Conservation (phyloP, 2,888 invertebrate genomes). For the Phorcus lineatus region DNA sequence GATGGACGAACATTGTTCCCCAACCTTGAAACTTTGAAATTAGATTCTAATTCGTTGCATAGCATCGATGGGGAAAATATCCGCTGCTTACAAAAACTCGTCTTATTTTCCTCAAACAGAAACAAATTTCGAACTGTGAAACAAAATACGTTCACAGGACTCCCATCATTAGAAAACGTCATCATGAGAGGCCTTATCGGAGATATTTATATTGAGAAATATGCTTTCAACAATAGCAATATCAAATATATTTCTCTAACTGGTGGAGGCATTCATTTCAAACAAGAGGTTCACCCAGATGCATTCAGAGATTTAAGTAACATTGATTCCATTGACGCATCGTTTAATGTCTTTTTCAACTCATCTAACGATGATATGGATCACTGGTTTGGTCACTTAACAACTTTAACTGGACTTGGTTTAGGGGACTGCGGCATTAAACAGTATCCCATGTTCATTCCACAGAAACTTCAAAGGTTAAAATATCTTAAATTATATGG, state of each 20-base stretch:
- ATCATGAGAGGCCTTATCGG: not conserved
- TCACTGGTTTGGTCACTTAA: not conserved
- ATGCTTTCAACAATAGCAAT: not conserved
- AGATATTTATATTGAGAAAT: not conserved
- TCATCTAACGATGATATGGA: not conserved
- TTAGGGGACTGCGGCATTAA: not conserved
- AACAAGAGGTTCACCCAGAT: not conserved
- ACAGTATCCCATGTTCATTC: not conserved
- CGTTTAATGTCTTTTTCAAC: not conserved
- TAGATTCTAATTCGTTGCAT: not conserved
- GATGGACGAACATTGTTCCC: not conserved
- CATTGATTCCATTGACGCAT: not conserved
- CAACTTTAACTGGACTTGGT: not conserved
- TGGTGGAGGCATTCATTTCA: not conserved
- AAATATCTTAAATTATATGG: not conserved
- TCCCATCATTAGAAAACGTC: not conserved
- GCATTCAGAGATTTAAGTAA: not conserved
- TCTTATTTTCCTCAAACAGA: not conserved
- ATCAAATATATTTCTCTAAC: not conserved
- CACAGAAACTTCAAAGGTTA: not conserved
- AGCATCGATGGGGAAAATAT: not conserved
- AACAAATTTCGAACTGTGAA: not conserved
- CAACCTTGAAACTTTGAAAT: not conserved
- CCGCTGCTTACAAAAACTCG: not conserved
- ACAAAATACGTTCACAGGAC: not conserved